Base-by-base conservation (phyloP, 1,140 invertebrate genomes). In the Chironomus striatipennis region DNA sequence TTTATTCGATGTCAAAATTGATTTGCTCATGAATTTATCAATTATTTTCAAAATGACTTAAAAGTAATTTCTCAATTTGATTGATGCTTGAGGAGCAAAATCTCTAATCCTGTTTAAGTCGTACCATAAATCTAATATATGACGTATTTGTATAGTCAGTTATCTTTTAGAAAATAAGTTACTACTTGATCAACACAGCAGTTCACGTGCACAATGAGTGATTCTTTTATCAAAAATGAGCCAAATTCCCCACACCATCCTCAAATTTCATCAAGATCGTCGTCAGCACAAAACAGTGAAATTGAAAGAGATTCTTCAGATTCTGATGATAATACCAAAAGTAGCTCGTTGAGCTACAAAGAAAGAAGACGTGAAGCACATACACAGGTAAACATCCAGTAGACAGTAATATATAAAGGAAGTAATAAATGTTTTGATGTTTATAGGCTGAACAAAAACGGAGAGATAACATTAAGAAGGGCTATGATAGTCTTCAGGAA, bases 351-450 rank as follows among this genome's bases (percentile, higher is more conserved):
- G 75, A 95, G 90, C 81, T 98, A 98, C 79, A 97, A 97, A 83
- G 96, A 98, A 79, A 84, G 96, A 34, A 86, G 96, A 43, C 86
- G 96, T 76, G 95, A 98, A 83, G 96, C 96, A 7, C 96, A 98
- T 81, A 98, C 96, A 0, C 94, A 97, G 83, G 97, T 96, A 2
- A 99, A 83, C 96, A 98, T 82, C 98, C 98, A 82, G 86, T 96
- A 76, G 86, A 96, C 80, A 96, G 98, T 88, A 96, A 95, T 3
- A 98, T 3, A 98, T 98, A 75, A 98, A 98, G 80, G 96, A 95
- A 83, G 94, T 34, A 34, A 34, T 34, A 5, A 34, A 34, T 34
- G 24, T 34, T 24, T 76, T 84, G 4, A 15, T 57, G 15, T 34
- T 34, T 57, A 47, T 57, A 57, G 83, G 97, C 97, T 3, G 97